phyloP scores from a whole-genome alignment of 2,888 invertebrate species.

The Pseudococcus longispinus region DNA sequence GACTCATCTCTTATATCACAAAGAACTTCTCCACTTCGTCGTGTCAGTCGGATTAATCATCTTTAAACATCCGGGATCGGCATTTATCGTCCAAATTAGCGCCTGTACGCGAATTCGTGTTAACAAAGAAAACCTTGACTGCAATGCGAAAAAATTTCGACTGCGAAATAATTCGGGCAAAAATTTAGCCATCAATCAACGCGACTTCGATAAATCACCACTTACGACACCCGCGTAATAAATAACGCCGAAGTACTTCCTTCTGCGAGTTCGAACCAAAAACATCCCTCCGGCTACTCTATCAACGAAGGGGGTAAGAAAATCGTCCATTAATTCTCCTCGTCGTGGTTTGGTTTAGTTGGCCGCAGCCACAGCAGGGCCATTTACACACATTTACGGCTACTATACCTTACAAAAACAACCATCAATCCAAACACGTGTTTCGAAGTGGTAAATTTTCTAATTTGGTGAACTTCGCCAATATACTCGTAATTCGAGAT shows the following conservation, averaged over 20 bases:
- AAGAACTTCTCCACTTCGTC: neutral
- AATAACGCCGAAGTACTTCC: neutral
- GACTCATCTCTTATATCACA: neutral
- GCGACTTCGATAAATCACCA: neutral
- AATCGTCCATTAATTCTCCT: neutral
- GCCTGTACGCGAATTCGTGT: neutral
- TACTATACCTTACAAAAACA: neutral
- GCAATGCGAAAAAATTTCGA: neutral
- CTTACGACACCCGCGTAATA: neutral
- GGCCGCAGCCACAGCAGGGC: neutral
- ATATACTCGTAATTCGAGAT: neutral
- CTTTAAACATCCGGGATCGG: neutral
- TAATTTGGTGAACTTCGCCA: neutral
- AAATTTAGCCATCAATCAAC: neutral
- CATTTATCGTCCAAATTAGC: neutral
- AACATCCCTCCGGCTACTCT: neutral
- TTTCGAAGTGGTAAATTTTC: neutral
- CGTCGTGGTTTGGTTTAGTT: neutral
- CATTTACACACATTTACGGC: neutral
- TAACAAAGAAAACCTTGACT: neutral
- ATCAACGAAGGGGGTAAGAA: neutral
- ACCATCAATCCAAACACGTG: neutral
- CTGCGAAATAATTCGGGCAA: neutral
- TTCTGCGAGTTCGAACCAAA: neutral
- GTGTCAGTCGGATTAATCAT: neutral